A percentile compares a stretch with the other conserved stretches of the same genome.
These are phyloP conservation scores for Peromyscus melanophrys DNA, from an alignment of 2,797 vertebrate species.

Conservation along the genomic window DNA sequence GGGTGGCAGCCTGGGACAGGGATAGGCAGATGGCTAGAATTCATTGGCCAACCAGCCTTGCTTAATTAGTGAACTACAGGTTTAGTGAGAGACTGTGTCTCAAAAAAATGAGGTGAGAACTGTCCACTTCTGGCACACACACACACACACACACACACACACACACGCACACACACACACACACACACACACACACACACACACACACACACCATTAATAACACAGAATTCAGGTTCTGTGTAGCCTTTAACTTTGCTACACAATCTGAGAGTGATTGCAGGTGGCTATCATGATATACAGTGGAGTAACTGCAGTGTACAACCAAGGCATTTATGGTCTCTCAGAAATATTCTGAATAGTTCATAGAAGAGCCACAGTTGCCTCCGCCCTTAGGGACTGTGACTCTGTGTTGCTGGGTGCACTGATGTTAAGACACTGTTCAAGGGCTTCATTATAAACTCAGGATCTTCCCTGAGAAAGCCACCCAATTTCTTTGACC, in stretches of 20 bases:
- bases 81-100: not conserved
- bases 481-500: not conserved
- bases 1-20: not conserved
- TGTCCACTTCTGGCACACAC: not conserved
- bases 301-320: not conserved
- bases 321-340: not conserved
- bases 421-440: not conserved
- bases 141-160: not conserved
- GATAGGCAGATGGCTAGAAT: not conserved
- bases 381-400: not conserved
- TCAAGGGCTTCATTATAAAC: not conserved
- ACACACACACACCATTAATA: not conserved
- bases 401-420: not conserved
- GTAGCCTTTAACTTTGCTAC: not conserved
- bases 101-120: not conserved
- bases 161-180: not conserved
- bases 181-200: not conserved
- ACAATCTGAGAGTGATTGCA: not conserved
- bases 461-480: constrained; percentile 11
- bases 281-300: not conserved
- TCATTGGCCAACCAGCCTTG: not conserved
- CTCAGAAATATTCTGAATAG: not conserved
- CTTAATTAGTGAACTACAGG: not conserved
- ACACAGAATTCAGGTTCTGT: not conserved
- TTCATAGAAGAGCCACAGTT: not conserved